Evolutionary conservation across 2,113 vertebrate species (phyloP).

Genomic region (Crypturellus undulatus): DNA sequence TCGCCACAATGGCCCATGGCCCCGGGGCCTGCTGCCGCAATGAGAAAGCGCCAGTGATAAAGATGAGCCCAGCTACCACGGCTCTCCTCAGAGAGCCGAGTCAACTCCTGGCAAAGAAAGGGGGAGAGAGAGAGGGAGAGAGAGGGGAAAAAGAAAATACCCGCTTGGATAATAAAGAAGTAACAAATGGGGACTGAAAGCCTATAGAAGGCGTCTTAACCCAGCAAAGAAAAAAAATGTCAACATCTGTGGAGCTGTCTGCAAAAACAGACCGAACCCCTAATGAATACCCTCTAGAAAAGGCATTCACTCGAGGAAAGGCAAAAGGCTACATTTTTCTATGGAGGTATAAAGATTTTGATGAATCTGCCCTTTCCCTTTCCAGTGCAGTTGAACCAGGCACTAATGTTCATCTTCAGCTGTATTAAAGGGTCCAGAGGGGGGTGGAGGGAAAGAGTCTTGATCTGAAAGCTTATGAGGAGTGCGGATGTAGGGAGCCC

Average conservation of each 20-base stretch:
- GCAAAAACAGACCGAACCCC: conserved; percentile 78
- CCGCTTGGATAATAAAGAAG: conserved; percentile 88
- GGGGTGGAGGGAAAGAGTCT: conserved; percentile 20
- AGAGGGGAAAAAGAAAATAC: background rate
- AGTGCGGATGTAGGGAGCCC: conserved; percentile 56
- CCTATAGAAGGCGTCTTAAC: conserved; percentile 93
- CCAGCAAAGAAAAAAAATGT: conserved; percentile 87
- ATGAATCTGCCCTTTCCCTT: conserved; percentile 76
- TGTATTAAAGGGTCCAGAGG: conserved; percentile 73
- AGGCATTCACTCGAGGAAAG: conserved; percentile 82
- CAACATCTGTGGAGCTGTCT: conserved; percentile 92
- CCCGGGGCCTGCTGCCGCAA: conserved; percentile 73
- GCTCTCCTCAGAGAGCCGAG: conserved; percentile 86
- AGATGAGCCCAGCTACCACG: conserved; percentile 83
- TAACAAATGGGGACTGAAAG: conserved; percentile 90
- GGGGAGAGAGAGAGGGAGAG: accelerated
- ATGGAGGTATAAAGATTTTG: conserved; percentile 79
- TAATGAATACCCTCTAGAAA: conserved; percentile 80
- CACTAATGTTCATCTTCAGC: conserved; percentile 78
- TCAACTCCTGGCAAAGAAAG: conserved; percentile 76
- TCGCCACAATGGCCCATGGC: conserved; percentile 86
- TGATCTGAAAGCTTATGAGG: conserved; percentile 61
- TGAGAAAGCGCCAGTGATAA: conserved; percentile 86
- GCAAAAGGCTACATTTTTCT: conserved; percentile 90
- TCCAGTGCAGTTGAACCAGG: conserved; percentile 82